phyloP scores from a whole-genome alignment of 2,888 invertebrate genomes.

The Mythimna impura region DNA sequence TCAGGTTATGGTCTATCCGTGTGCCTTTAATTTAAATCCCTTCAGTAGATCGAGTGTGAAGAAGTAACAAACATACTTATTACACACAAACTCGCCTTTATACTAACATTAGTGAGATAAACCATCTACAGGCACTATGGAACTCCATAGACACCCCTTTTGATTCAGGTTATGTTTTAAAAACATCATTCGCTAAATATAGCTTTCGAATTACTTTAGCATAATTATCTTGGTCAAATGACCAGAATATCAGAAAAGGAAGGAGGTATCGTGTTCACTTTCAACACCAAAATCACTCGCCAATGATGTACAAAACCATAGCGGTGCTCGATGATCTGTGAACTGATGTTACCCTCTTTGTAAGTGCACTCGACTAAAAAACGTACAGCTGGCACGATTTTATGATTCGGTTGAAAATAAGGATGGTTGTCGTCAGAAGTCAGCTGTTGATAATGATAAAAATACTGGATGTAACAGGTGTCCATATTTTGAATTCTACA shows the following conservation, averaged over 20 bases:
- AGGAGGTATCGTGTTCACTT: slow-evolving; percentile 58
- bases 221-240: not conserved
- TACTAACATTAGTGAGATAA: too few species aligned
- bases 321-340: slow-evolving; percentile 43
- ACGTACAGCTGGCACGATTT: slow-evolving; percentile 3
- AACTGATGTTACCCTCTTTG: slow-evolving; percentile 30
- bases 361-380: slow-evolving; percentile 31
- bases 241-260: slow-evolving; percentile 41
- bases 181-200: too few species aligned
- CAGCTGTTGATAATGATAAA: not conserved
- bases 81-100: too few species aligned
- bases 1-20: too few species aligned
- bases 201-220: too few species aligned
- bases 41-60: too few species aligned
- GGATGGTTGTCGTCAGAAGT: not conserved
- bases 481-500: not conserved
- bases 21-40: too few species aligned
- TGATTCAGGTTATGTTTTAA: too few species aligned
- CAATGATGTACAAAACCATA: slow-evolving; percentile 21
- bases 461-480: too few species aligned
- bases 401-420: not conserved
- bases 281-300: slow-evolving; percentile 63
- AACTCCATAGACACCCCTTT: too few species aligned
- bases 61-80: too few species aligned
- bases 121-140: too few species aligned